Evolutionary conservation across 2,797 vertebrate genomes (phyloP).

Genomic region (Sebastes miniatus): DNA sequence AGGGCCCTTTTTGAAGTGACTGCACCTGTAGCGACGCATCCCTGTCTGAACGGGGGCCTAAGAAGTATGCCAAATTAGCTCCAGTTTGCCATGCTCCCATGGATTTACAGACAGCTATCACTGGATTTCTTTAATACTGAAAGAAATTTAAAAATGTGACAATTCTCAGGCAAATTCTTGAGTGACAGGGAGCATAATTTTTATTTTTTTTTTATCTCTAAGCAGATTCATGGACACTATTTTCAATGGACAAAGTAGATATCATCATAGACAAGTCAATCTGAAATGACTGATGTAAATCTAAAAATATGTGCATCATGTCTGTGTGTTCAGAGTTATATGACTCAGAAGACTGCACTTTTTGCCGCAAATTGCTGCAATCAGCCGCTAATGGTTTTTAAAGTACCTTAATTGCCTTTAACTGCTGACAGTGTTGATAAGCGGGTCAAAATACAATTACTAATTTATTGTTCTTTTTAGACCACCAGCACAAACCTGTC

Average conservation of each 20-base stretch:
- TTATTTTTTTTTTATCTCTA: too few species aligned
- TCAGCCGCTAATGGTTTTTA: not conserved
- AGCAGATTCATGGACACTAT: too few species aligned
- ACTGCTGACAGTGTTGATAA: not conserved
- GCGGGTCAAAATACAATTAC: not conserved
- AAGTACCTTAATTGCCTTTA: not conserved
- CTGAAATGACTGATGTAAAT: not conserved
- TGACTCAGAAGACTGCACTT: not conserved
- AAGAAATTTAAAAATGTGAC: too few species aligned
- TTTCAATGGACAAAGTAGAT: not conserved
- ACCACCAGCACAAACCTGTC: not conserved
- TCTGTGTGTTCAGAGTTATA: not conserved
- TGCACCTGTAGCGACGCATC: too few species aligned
- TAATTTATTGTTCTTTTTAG: not conserved
- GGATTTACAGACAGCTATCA: not conserved
- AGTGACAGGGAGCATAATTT: too few species aligned
- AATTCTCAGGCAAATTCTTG: too few species aligned
- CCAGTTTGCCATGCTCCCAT: not conserved
- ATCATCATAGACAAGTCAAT: not conserved
- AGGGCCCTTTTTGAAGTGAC: too few species aligned
- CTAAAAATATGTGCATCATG: not conserved
- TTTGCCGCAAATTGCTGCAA: not conserved
- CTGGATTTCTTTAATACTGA: not conserved
- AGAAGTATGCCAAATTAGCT: not conserved
- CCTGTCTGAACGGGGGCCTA: too few species aligned